These are phyloP conservation scores for Caranx ignobilis DNA, from an alignment of 2,113 vertebrate genomes.

Conservation along the genomic window DNA sequence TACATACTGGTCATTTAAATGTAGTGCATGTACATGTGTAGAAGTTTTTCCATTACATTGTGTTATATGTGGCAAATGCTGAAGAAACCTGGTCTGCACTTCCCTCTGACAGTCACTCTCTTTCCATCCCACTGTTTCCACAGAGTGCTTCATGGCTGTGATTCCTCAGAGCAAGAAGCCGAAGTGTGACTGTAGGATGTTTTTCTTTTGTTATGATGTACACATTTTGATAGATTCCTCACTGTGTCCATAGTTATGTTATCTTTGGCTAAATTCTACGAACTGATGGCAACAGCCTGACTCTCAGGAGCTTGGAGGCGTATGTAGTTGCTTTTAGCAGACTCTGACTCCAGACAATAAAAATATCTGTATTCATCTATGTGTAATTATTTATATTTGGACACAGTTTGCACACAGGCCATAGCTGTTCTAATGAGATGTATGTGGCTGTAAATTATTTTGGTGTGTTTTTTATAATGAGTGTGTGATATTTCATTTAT, in stretches of 20 bases:
- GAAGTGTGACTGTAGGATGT: too few species aligned
- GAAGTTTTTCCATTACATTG: neutral
- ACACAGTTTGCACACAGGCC: conserved; percentile 4
- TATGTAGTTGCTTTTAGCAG: neutral
- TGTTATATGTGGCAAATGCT: neutral
- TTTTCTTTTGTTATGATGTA: neutral
- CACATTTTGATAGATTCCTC: neutral
- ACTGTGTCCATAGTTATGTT: too few species aligned
- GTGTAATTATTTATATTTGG: neutral
- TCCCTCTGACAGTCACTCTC: neutral
- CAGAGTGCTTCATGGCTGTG: neutral
- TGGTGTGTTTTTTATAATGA: neutral
- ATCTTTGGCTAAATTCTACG: too few species aligned
- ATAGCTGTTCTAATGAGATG: neutral
- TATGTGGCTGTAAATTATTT: neutral
- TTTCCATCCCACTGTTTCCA: neutral
- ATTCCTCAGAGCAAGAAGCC: too few species aligned
- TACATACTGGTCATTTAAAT: neutral
- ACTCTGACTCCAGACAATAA: neutral
- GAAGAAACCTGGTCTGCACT: neutral
- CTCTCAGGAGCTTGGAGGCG: neutral
- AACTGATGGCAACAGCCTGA: neutral
- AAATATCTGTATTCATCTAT: too few species aligned
- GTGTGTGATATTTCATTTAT: neutral
- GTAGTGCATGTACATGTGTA: too few species aligned